phyloP scores from a whole-genome alignment of 1,140 invertebrate genomes.

The Popillia japonica region DNA sequence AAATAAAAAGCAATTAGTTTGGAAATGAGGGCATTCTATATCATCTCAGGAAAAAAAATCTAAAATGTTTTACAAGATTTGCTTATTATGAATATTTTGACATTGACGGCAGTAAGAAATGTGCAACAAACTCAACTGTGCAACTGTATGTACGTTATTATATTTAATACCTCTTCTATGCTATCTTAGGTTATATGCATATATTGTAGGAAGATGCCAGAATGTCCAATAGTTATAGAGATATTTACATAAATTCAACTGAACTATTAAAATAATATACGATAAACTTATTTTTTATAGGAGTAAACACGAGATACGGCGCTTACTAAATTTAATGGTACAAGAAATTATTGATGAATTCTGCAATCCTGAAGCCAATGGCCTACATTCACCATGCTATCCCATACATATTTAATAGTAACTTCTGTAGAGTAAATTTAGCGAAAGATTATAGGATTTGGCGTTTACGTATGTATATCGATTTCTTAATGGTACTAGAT shows the following conservation, averaged over 20 bases:
- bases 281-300: conserved; percentile 64
- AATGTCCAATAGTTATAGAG: not conserved
- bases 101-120: too few species aligned
- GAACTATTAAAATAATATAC: not conserved
- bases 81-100: too few species aligned
- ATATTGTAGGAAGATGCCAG: not conserved
- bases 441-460: too few species aligned
- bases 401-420: not conserved
- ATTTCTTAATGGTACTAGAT: too few species aligned
- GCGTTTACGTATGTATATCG: too few species aligned
- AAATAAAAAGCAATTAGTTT: too few species aligned
- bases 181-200: not conserved
- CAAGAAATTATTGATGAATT: conserved; percentile 80
- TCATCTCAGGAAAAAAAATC: too few species aligned
- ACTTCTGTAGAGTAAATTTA: not conserved
- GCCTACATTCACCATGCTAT: conserved; percentile 58
- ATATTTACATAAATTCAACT: not conserved
- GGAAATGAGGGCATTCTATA: too few species aligned
- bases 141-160: too few species aligned
- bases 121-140: too few species aligned
- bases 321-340: conserved; percentile 79
- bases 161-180: not conserved
- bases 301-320: conserved; percentile 70
- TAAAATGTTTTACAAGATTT: too few species aligned
- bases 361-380: conserved; percentile 79